Conservation (phyloP, 2,888 invertebrate species). For the Thalpophila matura region DNA sequence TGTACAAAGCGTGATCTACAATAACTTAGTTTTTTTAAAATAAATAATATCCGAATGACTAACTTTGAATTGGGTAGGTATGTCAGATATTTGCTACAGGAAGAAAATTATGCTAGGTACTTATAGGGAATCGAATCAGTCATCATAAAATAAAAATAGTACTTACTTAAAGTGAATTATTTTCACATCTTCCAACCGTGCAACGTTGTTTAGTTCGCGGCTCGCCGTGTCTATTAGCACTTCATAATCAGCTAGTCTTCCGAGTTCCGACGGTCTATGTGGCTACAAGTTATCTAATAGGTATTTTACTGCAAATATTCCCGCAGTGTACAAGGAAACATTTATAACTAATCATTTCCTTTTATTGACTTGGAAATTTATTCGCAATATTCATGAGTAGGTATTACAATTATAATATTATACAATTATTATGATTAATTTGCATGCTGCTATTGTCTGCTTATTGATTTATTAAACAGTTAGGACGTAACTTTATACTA, state of each 20-base stretch:
- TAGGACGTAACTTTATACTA: conserved; percentile 15
- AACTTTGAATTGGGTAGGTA: too few relatives aligned
- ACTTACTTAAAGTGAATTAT: neutral
- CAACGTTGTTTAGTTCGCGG: conserved; percentile 9
- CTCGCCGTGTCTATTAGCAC: conserved; percentile 30
- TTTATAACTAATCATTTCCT: conserved; percentile 44
- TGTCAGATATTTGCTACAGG: too few relatives aligned
- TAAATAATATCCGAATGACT: too few relatives aligned
- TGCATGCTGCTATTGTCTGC: conserved; percentile 22
- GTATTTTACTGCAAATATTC: conserved; percentile 33
- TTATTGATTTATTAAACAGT: conserved; percentile 28
- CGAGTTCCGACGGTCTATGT: conserved; percentile 15
- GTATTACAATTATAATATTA: conserved; percentile 29
- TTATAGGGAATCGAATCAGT: too few relatives aligned
- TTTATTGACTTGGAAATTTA: conserved; percentile 41
- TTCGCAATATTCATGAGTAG: conserved; percentile 46
- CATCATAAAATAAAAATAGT: too few relatives aligned
- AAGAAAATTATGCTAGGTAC: neutral
- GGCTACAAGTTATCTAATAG: conserved; percentile 7
- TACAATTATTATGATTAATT: conserved; percentile 39
- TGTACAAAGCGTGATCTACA: too few relatives aligned
- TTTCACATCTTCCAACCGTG: conserved; percentile 1
- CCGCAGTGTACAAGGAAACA: conserved; percentile 32
- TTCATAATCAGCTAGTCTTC: conserved; percentile 27
- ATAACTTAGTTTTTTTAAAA: too few relatives aligned